Base-by-base conservation (phyloP, 2,888 invertebrate species). In the Pachydiplax longipennis region DNA sequence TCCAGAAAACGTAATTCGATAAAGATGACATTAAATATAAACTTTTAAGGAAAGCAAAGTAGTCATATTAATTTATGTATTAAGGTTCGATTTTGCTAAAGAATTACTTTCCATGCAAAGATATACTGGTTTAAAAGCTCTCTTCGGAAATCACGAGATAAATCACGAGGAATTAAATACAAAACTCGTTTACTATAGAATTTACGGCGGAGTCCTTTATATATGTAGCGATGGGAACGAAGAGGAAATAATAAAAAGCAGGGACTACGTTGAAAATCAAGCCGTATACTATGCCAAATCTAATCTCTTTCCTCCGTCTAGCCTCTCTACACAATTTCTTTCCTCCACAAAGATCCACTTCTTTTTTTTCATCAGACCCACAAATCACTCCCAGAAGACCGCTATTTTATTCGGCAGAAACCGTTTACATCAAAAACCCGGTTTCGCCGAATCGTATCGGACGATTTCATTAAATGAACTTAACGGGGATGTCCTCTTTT, bases 391-490 rank as follows among this genome's bases (percentile, higher is more conserved):
- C 73, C 31, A 37, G 6, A 53, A 53, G 87, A 58, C 87, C 31
- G 58, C 58, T 87, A 87, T 87, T 83, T 87, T 65, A 87, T 61
- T 87, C 35, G 22, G 37, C 22, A n/a, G 40, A 31, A 87, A 87
- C 87, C 35, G 87, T 87, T 87, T 87, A 58, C 87, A 65, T 87
- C 87, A 87, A 87, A 53, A 18, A 87, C 61, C 61, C 61, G 61
- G 61, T 87, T 87, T 65, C 61, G 13, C 37, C 61, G 40, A 87
- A 87, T 87, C 83, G 58, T 83, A 83, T 61, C 87, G 87, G 61
- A 65, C 61, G 22, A 87, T 87, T 87, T 87, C 87, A 87, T 87
- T 87, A 87, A 87, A 87, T 65, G 87, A 35, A 35, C 83, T 83
- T 53, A 12, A 15, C 61, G 5, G 37, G 3, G 37, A 5, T 44